Evolutionary conservation across 2,888 invertebrate genomes (phyloP), one percentile per base, ranked within the genome.

Genomic region (Oxystoma pomonae): DNA sequence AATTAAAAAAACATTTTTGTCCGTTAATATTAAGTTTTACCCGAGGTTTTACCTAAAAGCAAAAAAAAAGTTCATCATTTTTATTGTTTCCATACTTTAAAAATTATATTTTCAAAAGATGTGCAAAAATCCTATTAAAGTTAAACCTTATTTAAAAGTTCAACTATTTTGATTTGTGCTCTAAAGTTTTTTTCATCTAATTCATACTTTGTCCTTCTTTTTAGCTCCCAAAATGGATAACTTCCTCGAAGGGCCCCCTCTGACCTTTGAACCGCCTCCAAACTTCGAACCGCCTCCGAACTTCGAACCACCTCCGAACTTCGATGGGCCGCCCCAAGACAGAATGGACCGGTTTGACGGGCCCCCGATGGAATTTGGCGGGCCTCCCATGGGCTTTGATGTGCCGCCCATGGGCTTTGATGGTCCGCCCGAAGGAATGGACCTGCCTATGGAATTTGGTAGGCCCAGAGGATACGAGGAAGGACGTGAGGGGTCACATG

Each of bases 241-340:
- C 35, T 35, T 35, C 35, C 35, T 35, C 5, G 35, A 35, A 35
- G 35, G 35, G 12, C 35, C 35, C 3, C 12, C 35, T 12, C 35
- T 35, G 35, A 35, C 3, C 35, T 60, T 60, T 22, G 60, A 60
- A 55, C 17, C 53, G 2, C 59, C 59, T 16, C 59, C 52, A 9
- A 49, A 20, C 5, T 9, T 16, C 3, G 51, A 16, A 52, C 20
- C 52, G 1, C 61, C 65, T 19, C 50, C 17, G 22, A n/a, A 78
- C 17, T 63, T 58, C 49, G 63, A 59, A 12, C 60, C 60, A 1
- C 61, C 65, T 19, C 50, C 17, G 22, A n/a, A 78, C 17, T 63
- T 58, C 49, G 63, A 59, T 50, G 60, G 63, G 21, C 64, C 65
- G 0, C 65, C 63, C 2, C 58, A 62, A 16, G 61, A 65, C 58